Base-by-base conservation (phyloP, 2,888 invertebrate species). In the Adelphocoris suturalis region DNA sequence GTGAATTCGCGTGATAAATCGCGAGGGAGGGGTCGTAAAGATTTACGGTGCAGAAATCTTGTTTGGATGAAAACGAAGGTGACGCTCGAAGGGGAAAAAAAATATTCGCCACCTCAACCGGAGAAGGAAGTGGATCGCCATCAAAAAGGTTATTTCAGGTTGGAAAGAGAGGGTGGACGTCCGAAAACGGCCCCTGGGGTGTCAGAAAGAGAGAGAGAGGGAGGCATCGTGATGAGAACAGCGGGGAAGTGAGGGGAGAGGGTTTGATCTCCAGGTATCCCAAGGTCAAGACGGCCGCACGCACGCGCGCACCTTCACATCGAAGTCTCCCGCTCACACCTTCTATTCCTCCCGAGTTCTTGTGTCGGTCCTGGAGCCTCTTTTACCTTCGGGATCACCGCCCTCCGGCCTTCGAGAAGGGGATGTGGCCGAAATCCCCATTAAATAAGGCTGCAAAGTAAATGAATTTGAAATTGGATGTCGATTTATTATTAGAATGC, bases 231-330 rank as follows among this genome's bases (percentile, higher is more conserved):
- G 78, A 78, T 37, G 76, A 19, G 76, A 76, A 7, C 23, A 27
- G 11, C 11, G 76, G 19, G 23, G 23, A 55, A 80, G 11, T 13
- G 28, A 52, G 48, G 52, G 52, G 19, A 57, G 57, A 27, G 57
- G 84, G 57, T 2, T 37, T 37, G 61, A 37, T 28, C 28, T 85
- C 61, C 85, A 85, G 85, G 85, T 85, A 85, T 85, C 85, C 61
- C 85, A 85, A 85, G 85, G 85, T 85, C 85, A 85, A 61, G 46
- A 11, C 28, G 48, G 85, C 28, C 57, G 61, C 85, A 57, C 85
- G 85, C 85, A 85, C 85, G 37, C 85, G 85, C 85, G 57, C 85
- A 13, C 85, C 27, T 16, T 27, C 27, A 7, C 85, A 27, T 46
- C 75, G 13, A 27, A 75, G 23, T 28, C 75, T 19, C 52, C 23